These are phyloP conservation scores for Ischnus inquisitorius DNA, from an alignment of 2,888 invertebrate genomes.

Conservation along the genomic window DNA sequence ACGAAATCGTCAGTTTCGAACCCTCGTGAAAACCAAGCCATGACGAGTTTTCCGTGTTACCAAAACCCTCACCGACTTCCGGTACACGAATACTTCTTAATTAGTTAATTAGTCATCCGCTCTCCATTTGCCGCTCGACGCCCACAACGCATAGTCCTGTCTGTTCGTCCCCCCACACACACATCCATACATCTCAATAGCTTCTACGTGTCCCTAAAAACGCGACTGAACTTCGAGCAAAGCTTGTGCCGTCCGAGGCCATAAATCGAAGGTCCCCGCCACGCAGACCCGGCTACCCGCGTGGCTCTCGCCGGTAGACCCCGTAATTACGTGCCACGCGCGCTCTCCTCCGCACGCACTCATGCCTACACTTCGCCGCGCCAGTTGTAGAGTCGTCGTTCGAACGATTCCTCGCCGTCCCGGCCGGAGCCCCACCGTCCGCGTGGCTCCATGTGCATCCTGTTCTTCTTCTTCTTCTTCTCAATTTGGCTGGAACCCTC, in stretches of 20 bases:
- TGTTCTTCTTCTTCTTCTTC: too few relatives aligned
- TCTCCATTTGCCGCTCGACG: constrained; percentile 21
- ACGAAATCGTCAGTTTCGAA: not conserved
- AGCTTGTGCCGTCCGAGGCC: constrained; percentile 51
- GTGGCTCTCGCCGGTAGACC: not conserved
- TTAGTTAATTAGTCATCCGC: constrained; percentile 37
- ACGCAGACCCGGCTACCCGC: constrained; percentile 30
- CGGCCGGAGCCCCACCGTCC: not conserved
- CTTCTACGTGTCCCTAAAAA: not conserved
- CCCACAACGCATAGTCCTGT: not conserved
- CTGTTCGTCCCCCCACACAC: not conserved
- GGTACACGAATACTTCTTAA: not conserved
- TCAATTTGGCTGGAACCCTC: too few relatives aligned
- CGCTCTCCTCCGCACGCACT: not conserved
- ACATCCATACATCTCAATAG: not conserved
- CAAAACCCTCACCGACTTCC: not conserved
- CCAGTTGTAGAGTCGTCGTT: not conserved
- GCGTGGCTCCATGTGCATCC: too few relatives aligned
- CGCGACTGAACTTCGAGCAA: not conserved
- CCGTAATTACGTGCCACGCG: constrained; percentile 26
- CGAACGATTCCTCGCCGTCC: not conserved
- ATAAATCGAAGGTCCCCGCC: constrained; percentile 57
- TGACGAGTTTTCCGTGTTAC: not conserved
- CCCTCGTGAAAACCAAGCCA: not conserved
- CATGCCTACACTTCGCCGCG: too few relatives aligned